These are phyloP conservation scores for Talpa occidentalis DNA, from an alignment of 2,113 vertebrate species.

Conservation along the genomic window DNA sequence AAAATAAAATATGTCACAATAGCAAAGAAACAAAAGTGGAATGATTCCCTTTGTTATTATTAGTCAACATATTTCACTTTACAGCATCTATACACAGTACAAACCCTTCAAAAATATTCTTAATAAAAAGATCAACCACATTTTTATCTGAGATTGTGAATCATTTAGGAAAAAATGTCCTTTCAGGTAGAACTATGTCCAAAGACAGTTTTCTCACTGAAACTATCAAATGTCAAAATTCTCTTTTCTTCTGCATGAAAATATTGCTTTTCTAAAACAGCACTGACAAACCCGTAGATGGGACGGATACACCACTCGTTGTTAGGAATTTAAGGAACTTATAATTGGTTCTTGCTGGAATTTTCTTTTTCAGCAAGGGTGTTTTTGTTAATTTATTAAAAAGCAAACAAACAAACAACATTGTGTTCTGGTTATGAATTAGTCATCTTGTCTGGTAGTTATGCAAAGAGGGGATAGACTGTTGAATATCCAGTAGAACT, in stretches of 20 bases:
- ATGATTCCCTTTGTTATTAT: slow-evolving; percentile 5
- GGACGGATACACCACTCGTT: background rate
- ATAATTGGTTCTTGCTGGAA: background rate
- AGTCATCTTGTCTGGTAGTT: background rate
- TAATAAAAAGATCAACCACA: slow-evolving; percentile 24
- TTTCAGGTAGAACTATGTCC: background rate
- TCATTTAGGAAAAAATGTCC: slow-evolving; percentile 51
- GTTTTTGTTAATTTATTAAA: background rate
- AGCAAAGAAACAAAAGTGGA: slow-evolving; percentile 70
- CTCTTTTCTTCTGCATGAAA: slow-evolving; percentile 14
- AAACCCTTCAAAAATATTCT: background rate
- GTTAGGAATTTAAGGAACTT: background rate
- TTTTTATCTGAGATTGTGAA: background rate
- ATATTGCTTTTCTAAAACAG: background rate
- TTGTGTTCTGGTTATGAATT: background rate
- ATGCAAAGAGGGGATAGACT: background rate
- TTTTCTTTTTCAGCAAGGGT: background rate
- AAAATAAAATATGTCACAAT: slow-evolving; percentile 77
- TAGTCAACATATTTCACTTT: slow-evolving; percentile 2
- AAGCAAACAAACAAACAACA: slow-evolving; percentile 7
- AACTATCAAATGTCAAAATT: slow-evolving; percentile 1
- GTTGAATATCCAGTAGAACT: background rate
- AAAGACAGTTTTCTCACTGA: slow-evolving; percentile 39
- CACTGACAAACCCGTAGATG: background rate
- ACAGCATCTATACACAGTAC: background rate